phyloP scores from a whole-genome alignment of 2,113 vertebrate genomes.

The Ardeotis arabs region DNA sequence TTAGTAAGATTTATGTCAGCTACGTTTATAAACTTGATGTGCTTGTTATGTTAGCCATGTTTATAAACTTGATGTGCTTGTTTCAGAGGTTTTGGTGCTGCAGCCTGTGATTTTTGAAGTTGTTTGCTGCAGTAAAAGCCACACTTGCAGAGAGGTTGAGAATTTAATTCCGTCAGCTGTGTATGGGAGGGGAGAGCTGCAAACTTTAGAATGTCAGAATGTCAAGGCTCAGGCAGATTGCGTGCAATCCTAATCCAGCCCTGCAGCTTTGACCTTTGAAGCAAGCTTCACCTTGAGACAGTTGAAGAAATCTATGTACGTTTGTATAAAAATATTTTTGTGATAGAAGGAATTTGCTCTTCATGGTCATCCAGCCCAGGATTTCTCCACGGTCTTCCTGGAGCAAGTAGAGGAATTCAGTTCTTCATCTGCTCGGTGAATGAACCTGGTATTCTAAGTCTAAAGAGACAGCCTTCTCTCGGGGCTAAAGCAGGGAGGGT shows the following conservation, averaged over 20 bases:
- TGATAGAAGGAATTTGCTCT: constrained; percentile 6
- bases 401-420: neutral
- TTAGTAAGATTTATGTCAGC: neutral
- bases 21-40: neutral
- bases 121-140: neutral
- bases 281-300: constrained; percentile 36
- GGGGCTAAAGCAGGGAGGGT: neutral
- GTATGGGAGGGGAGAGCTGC: neutral
- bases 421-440: neutral
- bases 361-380: neutral
- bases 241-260: constrained; percentile 67
- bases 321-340: constrained; percentile 21
- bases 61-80: neutral
- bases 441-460: neutral
- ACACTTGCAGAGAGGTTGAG: neutral
- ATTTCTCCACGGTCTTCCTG: neutral
- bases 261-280: constrained; percentile 69
- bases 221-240: constrained; percentile 39
- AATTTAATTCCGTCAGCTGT: neutral
- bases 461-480: constrained; percentile 5
- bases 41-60: neutral
- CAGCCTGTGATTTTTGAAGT: neutral
- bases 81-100: neutral
- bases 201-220: constrained; percentile 43
- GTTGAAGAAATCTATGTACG: neutral